These are phyloP conservation scores for Cydia splendana DNA, from an alignment of 1,140 invertebrate genomes.

Conservation along the genomic window DNA sequence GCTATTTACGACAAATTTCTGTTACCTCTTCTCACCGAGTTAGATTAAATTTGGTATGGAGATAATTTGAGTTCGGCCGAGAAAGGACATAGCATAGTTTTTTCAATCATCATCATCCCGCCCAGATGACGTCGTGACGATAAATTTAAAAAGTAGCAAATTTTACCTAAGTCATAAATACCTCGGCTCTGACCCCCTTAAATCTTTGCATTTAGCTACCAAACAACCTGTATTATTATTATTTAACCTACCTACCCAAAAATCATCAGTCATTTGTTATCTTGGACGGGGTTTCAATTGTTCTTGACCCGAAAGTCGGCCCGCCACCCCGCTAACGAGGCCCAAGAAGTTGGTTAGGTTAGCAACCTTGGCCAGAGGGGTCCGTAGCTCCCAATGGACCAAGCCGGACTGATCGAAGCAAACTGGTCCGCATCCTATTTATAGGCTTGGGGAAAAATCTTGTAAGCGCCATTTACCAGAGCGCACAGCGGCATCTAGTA, in stretches of 20 bases:
- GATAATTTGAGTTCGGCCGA: no score
- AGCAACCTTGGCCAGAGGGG: constrained; percentile 62
- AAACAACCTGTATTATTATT: not conserved
- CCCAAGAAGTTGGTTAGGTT: constrained; percentile 76
- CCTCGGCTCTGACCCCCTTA: no score
- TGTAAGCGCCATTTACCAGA: constrained; percentile 45
- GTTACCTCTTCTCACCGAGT: no score
- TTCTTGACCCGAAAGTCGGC: constrained; percentile 74
- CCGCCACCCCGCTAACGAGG: constrained; percentile 73
- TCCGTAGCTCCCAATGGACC: constrained; percentile 53
- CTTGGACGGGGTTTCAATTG: constrained; percentile 70
- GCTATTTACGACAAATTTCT: no score
- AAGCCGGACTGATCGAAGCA: constrained; percentile 59
- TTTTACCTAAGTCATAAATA: no score
- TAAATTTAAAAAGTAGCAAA: no score
- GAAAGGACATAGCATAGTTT: no score
- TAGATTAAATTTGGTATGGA: no score
- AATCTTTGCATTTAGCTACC: no score
- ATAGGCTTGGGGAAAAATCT: constrained; percentile 33
- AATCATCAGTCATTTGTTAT: constrained; percentile 13
- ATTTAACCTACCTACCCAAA: constrained; percentile 1
- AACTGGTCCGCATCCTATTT: constrained; percentile 28
- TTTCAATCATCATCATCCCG: no score
- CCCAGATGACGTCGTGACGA: no score
- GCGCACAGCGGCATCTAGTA: constrained; percentile 51